Evolutionary conservation across 2,888 invertebrate species (phyloP), one percentile per base, ranked within the genome.

Genomic region (Villa cingulata): DNA sequence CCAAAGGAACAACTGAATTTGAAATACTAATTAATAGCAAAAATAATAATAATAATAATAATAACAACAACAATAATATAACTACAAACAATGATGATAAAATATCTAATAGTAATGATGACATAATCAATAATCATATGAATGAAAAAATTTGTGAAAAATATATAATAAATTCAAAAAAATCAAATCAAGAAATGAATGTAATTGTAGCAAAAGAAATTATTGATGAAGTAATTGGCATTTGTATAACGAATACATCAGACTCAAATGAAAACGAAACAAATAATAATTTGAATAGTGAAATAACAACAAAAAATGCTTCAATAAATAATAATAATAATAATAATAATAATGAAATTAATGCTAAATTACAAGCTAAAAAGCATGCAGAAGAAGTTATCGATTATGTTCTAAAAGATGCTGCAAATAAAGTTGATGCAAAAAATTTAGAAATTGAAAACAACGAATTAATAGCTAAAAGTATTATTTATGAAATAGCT

Each of bases 221-320:
- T 50, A 62, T 68, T 3, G 63, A 63, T 52, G 63, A 65, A 44
- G 59, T 67, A 14, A 68, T 69, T 44, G 65, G 65, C 23, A 59
- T 57, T 39, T 56, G 56, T 27, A 46, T 59, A 19, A 51, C 55
- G 4, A 51, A 58, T 49, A 47, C 51, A 34, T 52, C 47, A 34
- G 57, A 17, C 55, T 19, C 16, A 27, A 14, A 41, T 29, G 29
- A 41, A 27, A 7, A 29, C 17, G 29, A 41, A 27, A 17, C n/a
- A 6, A 42, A 23, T 20, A 43, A 20, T 16, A 19, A 14, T 34
- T 36, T 36, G 15, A 36, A 36, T 16, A 12, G 12, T 41, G 16
- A 34, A 17, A 18, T 6, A 39, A 12, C 38, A 19, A 38, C 17
- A 10, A 19, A 14, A n/a, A n/a, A n/a, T n/a, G n/a, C n/a, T n/a